Percentiles rank a stretch among this genome's conserved stretches.
phyloP scores from a whole-genome alignment of 2,888 invertebrate genomes.

The Pocota personata region DNA sequence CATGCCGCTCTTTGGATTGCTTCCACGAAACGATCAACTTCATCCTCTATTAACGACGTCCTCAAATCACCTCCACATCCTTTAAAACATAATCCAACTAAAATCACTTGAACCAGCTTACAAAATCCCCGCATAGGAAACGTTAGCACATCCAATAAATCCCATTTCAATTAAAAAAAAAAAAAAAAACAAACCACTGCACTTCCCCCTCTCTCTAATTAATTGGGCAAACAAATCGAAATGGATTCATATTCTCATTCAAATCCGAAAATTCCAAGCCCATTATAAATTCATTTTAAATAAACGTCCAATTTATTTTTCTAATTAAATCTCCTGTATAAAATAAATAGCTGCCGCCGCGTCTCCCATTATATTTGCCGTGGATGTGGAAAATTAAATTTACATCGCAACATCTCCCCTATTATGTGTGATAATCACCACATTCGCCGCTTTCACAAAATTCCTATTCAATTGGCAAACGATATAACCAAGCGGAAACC shows the following conservation, averaged over 20 bases:
- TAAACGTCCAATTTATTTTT: conserved; percentile 71
- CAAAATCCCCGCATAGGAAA: not conserved
- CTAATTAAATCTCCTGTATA: conserved; percentile 66
- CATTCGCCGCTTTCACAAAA: conserved; percentile 45
- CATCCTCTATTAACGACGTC: no score
- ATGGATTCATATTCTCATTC: conserved; percentile 37
- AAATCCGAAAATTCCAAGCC: conserved; percentile 32
- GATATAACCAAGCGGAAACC: conserved; percentile 55
- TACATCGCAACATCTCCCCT: conserved; percentile 27
- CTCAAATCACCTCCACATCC: no score
- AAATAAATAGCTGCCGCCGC: conserved; percentile 29
- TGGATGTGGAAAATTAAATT: conserved; percentile 45
- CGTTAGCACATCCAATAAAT: not conserved
- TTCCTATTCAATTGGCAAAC: conserved; percentile 55
- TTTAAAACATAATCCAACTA: not conserved
- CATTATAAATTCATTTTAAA: conserved; percentile 69
- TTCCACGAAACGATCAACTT: no score
- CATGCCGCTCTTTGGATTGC: no score
- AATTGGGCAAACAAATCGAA: conserved; percentile 62
- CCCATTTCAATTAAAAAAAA: not conserved
- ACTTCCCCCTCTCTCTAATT: conserved; percentile 32
- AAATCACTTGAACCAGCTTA: not conserved
- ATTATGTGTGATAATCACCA: conserved; percentile 70
- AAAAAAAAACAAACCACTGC: not conserved
- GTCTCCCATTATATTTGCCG: not conserved